Percentiles rank a stretch among this genome's conserved stretches.
phyloP scores from a whole-genome alignment of 1,140 invertebrate species.

The Ips nitidus region DNA sequence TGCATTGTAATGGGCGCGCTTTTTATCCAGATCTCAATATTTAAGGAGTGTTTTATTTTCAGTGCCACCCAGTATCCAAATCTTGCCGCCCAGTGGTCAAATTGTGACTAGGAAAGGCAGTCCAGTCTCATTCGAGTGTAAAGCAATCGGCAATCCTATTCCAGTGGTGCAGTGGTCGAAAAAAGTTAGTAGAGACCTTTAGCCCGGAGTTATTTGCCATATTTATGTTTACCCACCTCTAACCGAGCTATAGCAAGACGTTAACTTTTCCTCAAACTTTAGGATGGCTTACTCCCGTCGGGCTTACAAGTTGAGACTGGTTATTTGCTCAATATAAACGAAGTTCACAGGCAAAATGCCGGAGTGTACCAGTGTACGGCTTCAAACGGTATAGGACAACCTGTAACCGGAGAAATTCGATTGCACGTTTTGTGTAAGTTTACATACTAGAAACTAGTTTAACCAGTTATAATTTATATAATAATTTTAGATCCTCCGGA shows the following conservation, averaged over 20 bases:
- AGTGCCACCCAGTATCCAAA: constrained; percentile 52
- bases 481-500: constrained; percentile 63
- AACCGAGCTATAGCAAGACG: too few relatives aligned
- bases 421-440: constrained; percentile 62
- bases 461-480: neutral
- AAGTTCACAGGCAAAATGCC: constrained; percentile 63
- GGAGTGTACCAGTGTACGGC: constrained; percentile 66
- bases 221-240: too few relatives aligned
- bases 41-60: constrained; percentile 31
- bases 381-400: constrained; percentile 65
- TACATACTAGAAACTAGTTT: neutral
- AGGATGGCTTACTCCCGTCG: constrained; percentile 50
- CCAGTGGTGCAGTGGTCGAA: constrained; percentile 58
- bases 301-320: constrained; percentile 50
- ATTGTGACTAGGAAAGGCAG: constrained; percentile 54
- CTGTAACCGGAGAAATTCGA: constrained; percentile 60
- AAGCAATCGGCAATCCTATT: constrained; percentile 55
- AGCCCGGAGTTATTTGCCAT: too few relatives aligned
- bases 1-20: constrained; percentile 8
- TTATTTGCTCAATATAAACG: constrained; percentile 54
- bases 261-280: constrained; percentile 3
- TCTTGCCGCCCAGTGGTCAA: constrained; percentile 48
- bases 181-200: constrained; percentile 48
- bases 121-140: constrained; percentile 56
- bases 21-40: neutral